A percentile compares a stretch with the other conserved stretches of the same genome.
phyloP scores from a whole-genome alignment of 2,888 invertebrate genomes.

The Tenthredo distinguenda region DNA sequence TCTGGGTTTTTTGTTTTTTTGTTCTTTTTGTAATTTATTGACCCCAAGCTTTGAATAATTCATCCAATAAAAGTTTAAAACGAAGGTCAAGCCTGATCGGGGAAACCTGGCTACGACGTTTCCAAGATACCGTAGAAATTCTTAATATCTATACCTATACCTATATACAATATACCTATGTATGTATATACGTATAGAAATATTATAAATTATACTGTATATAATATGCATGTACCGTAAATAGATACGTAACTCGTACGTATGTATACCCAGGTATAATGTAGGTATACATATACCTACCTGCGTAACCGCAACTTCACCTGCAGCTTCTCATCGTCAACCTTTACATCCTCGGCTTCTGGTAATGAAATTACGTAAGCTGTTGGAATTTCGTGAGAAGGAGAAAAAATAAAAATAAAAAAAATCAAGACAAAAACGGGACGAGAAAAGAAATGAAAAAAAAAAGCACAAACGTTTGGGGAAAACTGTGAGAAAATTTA shows the following conservation, averaged over 20 bases:
- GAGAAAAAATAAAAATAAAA: no score
- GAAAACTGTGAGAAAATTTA: no score
- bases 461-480: not conserved
- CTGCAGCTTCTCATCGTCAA: not conserved
- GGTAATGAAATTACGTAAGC: not conserved
- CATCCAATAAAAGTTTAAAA: not conserved
- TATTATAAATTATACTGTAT: no score
- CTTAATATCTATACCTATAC: not conserved
- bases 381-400: not conserved
- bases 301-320: not conserved
- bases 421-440: no score
- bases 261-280: not conserved
- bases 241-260: no score
- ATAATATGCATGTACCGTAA: no score
- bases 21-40: not conserved
- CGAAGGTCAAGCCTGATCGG: not conserved
- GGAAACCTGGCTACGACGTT: not conserved
- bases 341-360: not conserved
- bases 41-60: not conserved
- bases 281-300: not conserved
- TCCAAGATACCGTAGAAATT: not conserved
- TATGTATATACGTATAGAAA: no score
- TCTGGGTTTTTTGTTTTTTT: not conserved
- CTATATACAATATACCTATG: no score
- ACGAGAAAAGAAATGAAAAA: not conserved